Evolutionary conservation across 2,797 vertebrate genomes (phyloP).

Genomic region (Tapirus indicus): DNA sequence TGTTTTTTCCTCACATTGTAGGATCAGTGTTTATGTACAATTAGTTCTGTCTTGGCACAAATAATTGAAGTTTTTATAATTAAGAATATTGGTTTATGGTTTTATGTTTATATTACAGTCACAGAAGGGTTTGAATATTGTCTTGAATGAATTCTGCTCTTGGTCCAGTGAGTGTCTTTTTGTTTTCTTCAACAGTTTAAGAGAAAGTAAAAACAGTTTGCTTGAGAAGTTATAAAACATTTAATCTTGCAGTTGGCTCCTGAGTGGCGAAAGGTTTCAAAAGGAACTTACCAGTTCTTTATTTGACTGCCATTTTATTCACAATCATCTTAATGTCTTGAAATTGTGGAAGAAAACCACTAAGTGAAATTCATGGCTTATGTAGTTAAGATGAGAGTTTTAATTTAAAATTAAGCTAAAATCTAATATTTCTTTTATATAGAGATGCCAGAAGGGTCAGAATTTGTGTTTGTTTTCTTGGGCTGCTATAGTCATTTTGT

Average conservation of each 20-base stretch:
- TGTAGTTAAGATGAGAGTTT: neutral
- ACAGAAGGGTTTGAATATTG: neutral
- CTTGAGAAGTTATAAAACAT: neutral
- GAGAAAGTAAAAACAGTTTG: neutral
- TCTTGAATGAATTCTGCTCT: neutral
- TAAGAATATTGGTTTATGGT: neutral
- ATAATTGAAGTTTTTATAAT: neutral
- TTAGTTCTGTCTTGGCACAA: neutral
- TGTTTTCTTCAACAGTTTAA: neutral
- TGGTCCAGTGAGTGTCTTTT: neutral
- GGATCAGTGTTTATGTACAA: neutral
- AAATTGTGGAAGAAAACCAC: neutral
- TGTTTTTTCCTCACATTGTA: neutral
- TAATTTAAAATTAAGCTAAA: neutral
- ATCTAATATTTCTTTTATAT: neutral
- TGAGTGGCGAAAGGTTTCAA: neutral
- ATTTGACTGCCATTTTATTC: conserved; percentile 23
- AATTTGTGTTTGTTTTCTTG: conserved; percentile 24
- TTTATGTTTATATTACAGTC: neutral
- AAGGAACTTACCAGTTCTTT: neutral
- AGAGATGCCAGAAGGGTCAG: neutral
- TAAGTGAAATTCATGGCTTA: neutral
- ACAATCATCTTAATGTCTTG: neutral
- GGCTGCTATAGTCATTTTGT: neutral
- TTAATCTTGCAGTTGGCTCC: neutral